Evolutionary conservation across 2,113 vertebrate genomes (phyloP), one percentile per base, ranked within the genome.

Genomic region (Spilogale gracilis): DNA sequence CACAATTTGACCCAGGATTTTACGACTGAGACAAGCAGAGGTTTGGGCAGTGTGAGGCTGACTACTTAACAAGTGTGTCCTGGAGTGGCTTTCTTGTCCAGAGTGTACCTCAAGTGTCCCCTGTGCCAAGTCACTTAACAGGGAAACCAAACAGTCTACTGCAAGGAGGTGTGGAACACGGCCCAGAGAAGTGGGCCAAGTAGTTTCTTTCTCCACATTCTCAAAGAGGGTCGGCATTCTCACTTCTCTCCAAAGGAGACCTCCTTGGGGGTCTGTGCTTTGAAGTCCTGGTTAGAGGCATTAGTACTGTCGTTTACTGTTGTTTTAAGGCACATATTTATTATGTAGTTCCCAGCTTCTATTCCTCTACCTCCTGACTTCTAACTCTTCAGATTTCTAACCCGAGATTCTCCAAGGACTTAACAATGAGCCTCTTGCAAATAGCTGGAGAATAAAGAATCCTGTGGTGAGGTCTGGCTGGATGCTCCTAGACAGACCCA

Each of bases 1-100:
- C 92, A 91, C 61, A 61, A 12, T 61, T 32, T 94, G 96, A 97
- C 94, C 96, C 74, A 50, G 69, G 71, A 80, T 92, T 97, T 95
- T 30, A 82, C 38, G 54, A 96, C 78, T 27, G 94, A 93, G 50
- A 90, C 25, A 27, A 58, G 79, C 45, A 94, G 78, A 86, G 12
- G 76, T 10, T 65, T 13, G 74, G 89, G 58, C 60, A 88, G 54
- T 71, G 58, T 67, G 58, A 92, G 69, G 84, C 61, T 88, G 65
- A 56, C 54, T 67, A 82, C 48, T 96, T 88, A 78, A 56, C 87
- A 90, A n/a, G 80, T 50, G 52, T 38, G 54, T 45, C 84, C 87
- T 16, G 32, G 80, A 79, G 90, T 67, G 84, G 63, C 80, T 13
- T 45, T 61, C 71, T 92, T 81, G 43, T 18, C 61, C 20, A 56